phyloP scores from a whole-genome alignment of 2,113 vertebrate species.

The Nesogale talazaci region DNA sequence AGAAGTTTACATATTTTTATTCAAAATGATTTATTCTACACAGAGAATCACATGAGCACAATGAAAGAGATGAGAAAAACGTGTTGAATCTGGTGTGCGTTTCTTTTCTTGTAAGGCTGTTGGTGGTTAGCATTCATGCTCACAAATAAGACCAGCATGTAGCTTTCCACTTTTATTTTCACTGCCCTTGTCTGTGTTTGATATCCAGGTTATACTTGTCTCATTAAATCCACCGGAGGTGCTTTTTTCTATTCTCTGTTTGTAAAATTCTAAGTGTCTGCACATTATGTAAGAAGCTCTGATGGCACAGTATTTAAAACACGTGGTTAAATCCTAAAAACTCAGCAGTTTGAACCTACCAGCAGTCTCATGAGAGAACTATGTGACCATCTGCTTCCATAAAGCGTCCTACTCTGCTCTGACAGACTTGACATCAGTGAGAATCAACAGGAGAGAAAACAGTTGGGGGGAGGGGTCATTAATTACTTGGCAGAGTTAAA shows the following conservation, averaged over 20 bases:
- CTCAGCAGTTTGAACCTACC: too few relatives aligned
- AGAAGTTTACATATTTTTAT: too few relatives aligned
- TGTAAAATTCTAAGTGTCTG: background rate
- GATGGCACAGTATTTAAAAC: too few relatives aligned
- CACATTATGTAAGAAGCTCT: background rate
- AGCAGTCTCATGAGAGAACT: too few relatives aligned
- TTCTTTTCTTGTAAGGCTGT: background rate
- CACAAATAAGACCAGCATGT: background rate
- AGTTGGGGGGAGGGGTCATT: background rate
- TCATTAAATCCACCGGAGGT: background rate
- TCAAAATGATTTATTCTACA: too few relatives aligned
- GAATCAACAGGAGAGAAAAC: too few relatives aligned
- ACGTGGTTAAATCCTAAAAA: too few relatives aligned
- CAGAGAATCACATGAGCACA: too few relatives aligned
- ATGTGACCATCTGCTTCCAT: too few relatives aligned
- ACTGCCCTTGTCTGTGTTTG: background rate
- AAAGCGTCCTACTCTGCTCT: too few relatives aligned
- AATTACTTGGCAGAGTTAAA: background rate
- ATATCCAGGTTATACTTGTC: background rate
- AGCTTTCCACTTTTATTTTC: background rate
- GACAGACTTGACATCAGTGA: too few relatives aligned
- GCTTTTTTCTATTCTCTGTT: background rate
- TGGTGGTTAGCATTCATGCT: background rate
- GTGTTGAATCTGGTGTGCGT: background rate
- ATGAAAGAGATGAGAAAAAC: background rate